A percentile compares a stretch with the other conserved stretches of the same genome.
Conservation (phyloP, 2,113 vertebrate species). For the Suricata suricatta region DNA sequence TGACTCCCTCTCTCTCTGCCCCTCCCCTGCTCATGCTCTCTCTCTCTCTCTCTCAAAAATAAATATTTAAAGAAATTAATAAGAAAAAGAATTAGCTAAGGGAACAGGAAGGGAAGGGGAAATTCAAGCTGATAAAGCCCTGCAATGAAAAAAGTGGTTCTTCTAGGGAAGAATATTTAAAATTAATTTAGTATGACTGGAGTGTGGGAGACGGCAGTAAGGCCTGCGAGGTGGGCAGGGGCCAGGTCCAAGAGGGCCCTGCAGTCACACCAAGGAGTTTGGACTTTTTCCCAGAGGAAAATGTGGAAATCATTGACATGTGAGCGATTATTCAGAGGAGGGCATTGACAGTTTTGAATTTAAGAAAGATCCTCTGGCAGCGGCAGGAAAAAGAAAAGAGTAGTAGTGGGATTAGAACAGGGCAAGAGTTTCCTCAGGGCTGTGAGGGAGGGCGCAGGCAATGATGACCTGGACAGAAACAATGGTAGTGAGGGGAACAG, state of each 20-base stretch:
- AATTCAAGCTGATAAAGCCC: neutral
- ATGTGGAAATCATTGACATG: neutral
- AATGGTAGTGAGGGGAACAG: neutral
- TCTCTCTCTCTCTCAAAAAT: no score
- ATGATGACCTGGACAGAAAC: neutral
- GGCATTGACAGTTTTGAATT: neutral
- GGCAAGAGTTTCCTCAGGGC: neutral
- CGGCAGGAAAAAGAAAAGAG: neutral
- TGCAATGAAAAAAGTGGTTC: neutral
- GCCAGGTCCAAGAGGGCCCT: neutral
- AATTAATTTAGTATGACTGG: neutral
- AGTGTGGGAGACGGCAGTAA: neutral
- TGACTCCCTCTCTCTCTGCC: no score
- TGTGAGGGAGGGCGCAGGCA: neutral
- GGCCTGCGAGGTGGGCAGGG: neutral
- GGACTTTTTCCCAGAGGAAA: neutral
- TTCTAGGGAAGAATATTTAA: neutral
- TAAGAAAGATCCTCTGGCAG: neutral
- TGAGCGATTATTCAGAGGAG: neutral
- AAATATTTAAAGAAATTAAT: no score
- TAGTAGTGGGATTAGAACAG: neutral
- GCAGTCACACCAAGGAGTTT: neutral
- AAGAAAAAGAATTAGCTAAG: neutral
- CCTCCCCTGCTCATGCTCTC: no score
- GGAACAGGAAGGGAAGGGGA: neutral